phyloP scores from a whole-genome alignment of 1,140 invertebrate genomes.

The Venturia canescens region DNA sequence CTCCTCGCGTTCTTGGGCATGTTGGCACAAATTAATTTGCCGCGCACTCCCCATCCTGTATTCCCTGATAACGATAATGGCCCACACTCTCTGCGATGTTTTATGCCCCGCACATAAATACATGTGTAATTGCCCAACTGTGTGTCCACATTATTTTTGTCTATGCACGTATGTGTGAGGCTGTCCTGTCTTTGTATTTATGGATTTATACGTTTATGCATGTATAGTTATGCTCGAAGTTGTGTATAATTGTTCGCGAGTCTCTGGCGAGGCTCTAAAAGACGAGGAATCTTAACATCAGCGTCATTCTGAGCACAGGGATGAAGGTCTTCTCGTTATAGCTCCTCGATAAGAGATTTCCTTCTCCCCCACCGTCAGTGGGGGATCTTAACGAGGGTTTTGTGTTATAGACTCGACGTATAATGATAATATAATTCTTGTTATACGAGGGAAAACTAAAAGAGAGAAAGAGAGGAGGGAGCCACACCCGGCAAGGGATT shows the following conservation, averaged over 20 bases:
- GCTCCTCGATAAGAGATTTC: constrained; percentile 43
- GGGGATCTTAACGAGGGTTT: constrained; percentile 33
- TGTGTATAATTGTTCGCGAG: no score
- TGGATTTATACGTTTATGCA: no score
- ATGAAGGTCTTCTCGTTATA: constrained; percentile 26
- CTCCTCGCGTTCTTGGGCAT: background rate
- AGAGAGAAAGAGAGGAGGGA: constrained; percentile 18
- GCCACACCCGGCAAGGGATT: background rate
- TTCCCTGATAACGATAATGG: constrained; percentile 36
- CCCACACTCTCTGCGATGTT: background rate
- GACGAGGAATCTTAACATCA: constrained; percentile 38
- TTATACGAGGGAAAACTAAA: constrained; percentile 34
- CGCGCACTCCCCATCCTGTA: constrained; percentile 9
- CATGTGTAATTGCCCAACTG: no score
- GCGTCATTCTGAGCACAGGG: background rate
- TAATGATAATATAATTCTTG: constrained; percentile 41
- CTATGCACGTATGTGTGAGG: background rate
- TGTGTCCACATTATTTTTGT: background rate
- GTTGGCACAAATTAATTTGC: constrained; percentile 25
- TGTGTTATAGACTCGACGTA: constrained; percentile 23
- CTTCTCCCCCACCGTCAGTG: constrained; percentile 7
- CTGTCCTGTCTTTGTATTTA: no score
- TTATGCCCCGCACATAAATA: constrained; percentile 3
- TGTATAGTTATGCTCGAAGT: background rate
- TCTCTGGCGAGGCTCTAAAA: constrained; percentile 31